These are phyloP conservation scores for Melieria crassipennis DNA, from an alignment of 2,888 invertebrate species.

Conservation along the genomic window DNA sequence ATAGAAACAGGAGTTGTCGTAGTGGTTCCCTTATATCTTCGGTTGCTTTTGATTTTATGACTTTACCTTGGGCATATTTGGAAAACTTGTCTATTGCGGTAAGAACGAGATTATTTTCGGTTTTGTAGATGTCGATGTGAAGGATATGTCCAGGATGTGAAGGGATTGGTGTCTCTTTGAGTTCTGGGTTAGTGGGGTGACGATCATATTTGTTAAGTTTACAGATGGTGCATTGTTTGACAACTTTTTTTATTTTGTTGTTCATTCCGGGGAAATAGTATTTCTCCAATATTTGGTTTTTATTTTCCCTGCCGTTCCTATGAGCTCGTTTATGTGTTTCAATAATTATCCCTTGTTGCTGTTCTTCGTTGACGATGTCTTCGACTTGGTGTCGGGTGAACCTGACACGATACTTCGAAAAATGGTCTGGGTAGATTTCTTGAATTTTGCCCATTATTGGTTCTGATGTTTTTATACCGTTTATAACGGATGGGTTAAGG, in stretches of 20 bases:
- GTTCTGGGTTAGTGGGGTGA: too few relatives aligned
- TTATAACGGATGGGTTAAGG: constrained; percentile 24
- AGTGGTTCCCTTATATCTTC: constrained; percentile 9
- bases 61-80: neutral
- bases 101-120: too few relatives aligned
- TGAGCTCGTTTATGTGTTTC: neutral
- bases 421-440: constrained; percentile 13
- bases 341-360: neutral
- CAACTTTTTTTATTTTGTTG: constrained; percentile 17
- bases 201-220: too few relatives aligned
- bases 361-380: neutral
- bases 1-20: constrained; percentile 13
- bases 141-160: too few relatives aligned
- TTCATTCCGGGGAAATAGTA: constrained; percentile 17
- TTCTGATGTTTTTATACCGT: constrained; percentile 20
- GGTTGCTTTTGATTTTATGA: neutral
- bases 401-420: constrained; percentile 10
- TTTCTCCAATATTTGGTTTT: neutral
- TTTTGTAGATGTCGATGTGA: too few relatives aligned
- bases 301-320: neutral
- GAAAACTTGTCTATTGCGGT: neutral
- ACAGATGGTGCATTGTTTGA: too few relatives aligned
- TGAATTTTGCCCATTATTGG: constrained; percentile 25
- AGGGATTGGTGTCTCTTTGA: too few relatives aligned
- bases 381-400: neutral